Conservation (phyloP, 2,113 vertebrate species). For the Hiodon alosoides region DNA sequence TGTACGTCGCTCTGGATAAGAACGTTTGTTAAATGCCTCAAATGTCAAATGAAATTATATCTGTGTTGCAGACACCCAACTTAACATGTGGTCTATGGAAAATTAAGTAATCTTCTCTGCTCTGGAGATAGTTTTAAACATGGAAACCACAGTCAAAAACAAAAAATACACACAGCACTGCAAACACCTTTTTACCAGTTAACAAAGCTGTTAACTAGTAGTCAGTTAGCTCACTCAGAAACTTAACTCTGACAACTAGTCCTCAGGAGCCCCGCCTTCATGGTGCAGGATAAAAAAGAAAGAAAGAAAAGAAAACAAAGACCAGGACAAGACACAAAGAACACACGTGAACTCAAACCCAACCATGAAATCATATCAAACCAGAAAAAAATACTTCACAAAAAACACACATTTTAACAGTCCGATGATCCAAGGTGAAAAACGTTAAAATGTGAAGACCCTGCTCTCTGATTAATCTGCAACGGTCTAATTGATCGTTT, state of each 20-base stretch:
- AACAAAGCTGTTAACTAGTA: conserved; percentile 27
- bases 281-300: conserved; percentile 27
- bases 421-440: neutral
- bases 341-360: neutral
- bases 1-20: no score
- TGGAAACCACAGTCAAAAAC: neutral
- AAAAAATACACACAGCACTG: neutral
- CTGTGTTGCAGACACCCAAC: conserved; percentile 20
- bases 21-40: neutral
- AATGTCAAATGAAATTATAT: neutral
- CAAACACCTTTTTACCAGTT: conserved; percentile 17
- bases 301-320: conserved; percentile 20
- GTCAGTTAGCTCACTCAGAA: conserved; percentile 24
- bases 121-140: neutral
- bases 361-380: neutral
- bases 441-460: neutral
- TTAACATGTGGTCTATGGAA: neutral
- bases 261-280: conserved; percentile 34
- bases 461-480: neutral
- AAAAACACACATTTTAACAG: neutral
- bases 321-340: conserved; percentile 1
- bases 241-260: conserved; percentile 13
- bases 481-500: neutral
- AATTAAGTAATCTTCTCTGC: neutral
- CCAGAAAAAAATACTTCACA: neutral